Evolutionary conservation across 1,140 invertebrate species (phyloP).

Genomic region (Arctopsyche grandis): DNA sequence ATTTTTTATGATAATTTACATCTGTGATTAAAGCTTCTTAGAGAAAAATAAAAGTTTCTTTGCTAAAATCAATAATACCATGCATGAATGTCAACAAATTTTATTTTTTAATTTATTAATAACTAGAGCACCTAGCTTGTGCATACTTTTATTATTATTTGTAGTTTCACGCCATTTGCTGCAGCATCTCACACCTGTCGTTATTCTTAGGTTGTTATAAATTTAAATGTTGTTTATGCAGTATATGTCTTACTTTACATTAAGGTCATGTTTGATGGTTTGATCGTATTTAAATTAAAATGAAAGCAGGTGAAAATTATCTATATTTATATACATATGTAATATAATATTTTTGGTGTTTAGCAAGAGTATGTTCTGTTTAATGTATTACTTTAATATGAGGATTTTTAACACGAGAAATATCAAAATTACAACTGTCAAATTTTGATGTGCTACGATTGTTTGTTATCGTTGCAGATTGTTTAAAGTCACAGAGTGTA

Average conservation of each 20-base stretch:
- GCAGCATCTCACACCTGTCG: slow-evolving; percentile 41
- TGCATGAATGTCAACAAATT: slow-evolving; percentile 50
- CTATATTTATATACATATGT: background rate
- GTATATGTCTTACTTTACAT: background rate
- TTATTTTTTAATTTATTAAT: slow-evolving; percentile 30
- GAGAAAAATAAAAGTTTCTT: slow-evolving; percentile 42
- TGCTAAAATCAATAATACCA: slow-evolving; percentile 39
- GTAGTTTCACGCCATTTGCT: slow-evolving; percentile 40
- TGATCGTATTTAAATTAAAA: background rate
- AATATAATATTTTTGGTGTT: background rate
- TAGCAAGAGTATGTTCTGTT: background rate
- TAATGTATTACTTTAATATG: background rate
- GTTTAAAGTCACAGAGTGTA: slow-evolving; percentile 46
- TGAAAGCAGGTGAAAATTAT: background rate
- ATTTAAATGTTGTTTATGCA: slow-evolving; percentile 20
- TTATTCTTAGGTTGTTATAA: slow-evolving; percentile 19
- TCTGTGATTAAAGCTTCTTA: slow-evolving; percentile 52
- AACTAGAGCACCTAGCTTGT: slow-evolving; percentile 30
- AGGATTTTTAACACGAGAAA: background rate
- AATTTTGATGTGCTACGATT: no score
- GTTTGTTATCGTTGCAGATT: background rate
- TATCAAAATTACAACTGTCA: background rate
- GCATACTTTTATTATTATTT: slow-evolving; percentile 32
- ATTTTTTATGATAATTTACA: slow-evolving; percentile 53
- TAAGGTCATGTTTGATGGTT: slow-evolving; percentile 12